Evolutionary conservation across 2,797 vertebrate species (phyloP).

Genomic region (Cyprinella venusta): DNA sequence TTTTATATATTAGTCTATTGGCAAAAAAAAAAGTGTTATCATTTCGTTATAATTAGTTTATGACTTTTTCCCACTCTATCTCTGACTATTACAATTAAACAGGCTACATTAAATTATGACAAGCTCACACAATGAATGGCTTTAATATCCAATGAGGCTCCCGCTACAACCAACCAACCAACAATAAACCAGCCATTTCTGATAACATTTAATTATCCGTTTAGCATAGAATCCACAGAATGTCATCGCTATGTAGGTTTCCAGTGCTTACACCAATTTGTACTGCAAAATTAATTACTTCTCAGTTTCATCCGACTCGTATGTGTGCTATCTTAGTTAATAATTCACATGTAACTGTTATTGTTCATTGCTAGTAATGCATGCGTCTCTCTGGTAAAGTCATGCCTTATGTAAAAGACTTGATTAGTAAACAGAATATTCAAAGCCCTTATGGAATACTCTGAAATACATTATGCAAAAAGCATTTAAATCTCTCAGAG

Average conservation of each 20-base stretch:
- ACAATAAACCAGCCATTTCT: neutral
- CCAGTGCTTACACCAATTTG: neutral
- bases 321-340: neutral
- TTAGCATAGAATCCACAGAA: neutral
- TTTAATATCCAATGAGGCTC: neutral
- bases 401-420: neutral
- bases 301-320: neutral
- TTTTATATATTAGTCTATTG: too few species aligned
- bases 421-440: constrained; percentile 34
- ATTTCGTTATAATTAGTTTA: neutral
- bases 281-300: neutral
- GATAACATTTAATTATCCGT: neutral
- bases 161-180: neutral
- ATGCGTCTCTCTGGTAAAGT: constrained; percentile 3
- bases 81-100: neutral
- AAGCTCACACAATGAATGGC: neutral
- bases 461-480: constrained; percentile 54
- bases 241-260: too few species aligned
- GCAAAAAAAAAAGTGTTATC: neutral
- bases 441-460: constrained; percentile 17
- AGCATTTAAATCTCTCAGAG: constrained; percentile 55
- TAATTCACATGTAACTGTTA: neutral
- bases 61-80: neutral
- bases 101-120: neutral
- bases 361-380: neutral